These are phyloP conservation scores for Gonioctena quinquepunctata DNA, from an alignment of 1,140 invertebrate genomes.

Conservation along the genomic window DNA sequence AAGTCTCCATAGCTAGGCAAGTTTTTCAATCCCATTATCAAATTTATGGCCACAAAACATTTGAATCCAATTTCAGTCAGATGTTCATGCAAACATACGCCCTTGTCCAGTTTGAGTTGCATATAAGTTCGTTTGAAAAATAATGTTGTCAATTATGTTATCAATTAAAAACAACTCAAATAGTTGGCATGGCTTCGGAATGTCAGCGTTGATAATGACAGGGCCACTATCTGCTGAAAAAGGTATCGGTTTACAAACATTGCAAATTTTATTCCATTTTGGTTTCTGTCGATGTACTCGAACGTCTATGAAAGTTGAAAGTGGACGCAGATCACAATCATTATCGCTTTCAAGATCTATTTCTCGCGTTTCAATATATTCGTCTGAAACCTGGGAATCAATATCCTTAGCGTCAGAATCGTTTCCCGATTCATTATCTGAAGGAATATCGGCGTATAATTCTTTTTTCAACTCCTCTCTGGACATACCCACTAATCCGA, in stretches of 20 bases:
- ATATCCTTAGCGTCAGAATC: background rate
- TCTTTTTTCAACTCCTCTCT: background rate
- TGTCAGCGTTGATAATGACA: background rate
- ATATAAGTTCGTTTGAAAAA: constrained; percentile 26
- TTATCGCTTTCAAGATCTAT: background rate
- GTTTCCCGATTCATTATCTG: background rate
- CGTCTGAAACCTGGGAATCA: background rate
- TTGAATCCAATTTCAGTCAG: constrained; percentile 17
- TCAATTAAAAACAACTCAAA: constrained; percentile 12
- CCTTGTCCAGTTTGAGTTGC: constrained; percentile 3
- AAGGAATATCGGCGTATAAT: constrained; percentile 14
- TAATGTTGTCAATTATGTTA: constrained; percentile 5
- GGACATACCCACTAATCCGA: constrained; percentile 8
- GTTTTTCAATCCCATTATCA: constrained; percentile 26
- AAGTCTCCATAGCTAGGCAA: constrained; percentile 27
- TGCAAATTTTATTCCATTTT: constrained; percentile 3
- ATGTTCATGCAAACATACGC: background rate
- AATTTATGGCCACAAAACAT: constrained; percentile 23
- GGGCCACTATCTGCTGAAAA: background rate
- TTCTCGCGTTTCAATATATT: background rate
- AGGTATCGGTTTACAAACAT: background rate
- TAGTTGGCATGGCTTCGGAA: background rate
- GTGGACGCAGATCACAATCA: background rate
- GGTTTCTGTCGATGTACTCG: background rate
- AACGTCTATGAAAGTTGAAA: background rate